Evolutionary conservation across 1,140 invertebrate species (phyloP).

Genomic region (Sitobion miscanthi): DNA sequence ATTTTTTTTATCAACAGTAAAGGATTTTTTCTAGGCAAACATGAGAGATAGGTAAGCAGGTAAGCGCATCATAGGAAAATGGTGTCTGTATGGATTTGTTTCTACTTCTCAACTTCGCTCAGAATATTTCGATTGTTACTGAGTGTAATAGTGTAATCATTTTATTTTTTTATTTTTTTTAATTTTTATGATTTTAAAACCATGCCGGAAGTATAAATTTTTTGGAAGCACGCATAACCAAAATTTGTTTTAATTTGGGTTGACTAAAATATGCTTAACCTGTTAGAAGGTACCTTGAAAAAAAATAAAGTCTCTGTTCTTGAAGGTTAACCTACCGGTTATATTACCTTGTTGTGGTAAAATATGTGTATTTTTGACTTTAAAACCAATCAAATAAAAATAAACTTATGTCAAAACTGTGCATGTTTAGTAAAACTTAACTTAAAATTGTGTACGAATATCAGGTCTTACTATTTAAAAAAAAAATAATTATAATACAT

Average conservation of each 20-base stretch:
- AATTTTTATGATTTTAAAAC: neutral
- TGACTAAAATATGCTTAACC: no score
- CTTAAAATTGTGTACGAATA: no score
- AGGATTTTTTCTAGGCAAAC: neutral
- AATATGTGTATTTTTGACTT: neutral
- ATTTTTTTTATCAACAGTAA: neutral
- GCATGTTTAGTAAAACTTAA: no score
- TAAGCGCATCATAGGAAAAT: neutral
- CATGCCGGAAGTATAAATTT: neutral
- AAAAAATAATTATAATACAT: neutral
- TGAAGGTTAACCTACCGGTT: neutral
- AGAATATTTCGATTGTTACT: neutral
- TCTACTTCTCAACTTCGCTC: neutral
- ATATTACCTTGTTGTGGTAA: neutral
- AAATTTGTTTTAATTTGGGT: neutral
- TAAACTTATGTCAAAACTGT: neutral
- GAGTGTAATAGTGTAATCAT: no score
- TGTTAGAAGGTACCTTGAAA: neutral
- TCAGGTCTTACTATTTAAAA: no score
- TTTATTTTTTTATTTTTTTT: no score
- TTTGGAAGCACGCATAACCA: no score
- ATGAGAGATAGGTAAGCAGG: neutral
- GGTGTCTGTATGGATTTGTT: neutral
- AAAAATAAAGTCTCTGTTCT: neutral
- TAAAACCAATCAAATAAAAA: neutral